Conservation (phyloP, 2,797 vertebrate species). For the Stomatorhinus walkeri region DNA sequence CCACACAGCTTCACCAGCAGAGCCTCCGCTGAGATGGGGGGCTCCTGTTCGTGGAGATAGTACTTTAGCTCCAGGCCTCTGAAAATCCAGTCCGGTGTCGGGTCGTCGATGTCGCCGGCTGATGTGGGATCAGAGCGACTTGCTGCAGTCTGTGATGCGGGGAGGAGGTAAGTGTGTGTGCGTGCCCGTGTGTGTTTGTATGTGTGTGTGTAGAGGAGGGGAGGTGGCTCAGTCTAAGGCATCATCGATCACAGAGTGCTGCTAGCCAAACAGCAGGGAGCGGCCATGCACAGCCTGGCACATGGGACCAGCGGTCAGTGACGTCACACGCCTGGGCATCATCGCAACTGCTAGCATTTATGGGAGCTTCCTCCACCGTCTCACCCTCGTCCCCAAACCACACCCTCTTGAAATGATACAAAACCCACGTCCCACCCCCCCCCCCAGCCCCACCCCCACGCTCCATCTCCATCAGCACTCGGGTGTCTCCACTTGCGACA, state of each 20-base stretch:
- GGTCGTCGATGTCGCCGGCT: neutral
- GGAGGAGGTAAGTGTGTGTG: neutral
- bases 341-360: conserved; percentile 47
- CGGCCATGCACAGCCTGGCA: conserved; percentile 54
- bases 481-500: conserved; percentile 69
- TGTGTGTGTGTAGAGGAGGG: neutral
- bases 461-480: conserved; percentile 60
- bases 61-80: neutral
- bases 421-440: conserved; percentile 23
- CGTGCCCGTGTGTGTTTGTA: neutral
- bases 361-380: conserved; percentile 33
- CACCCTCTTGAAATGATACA: conserved; percentile 16
- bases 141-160: neutral
- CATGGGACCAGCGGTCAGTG: conserved; percentile 41
- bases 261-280: conserved; percentile 43
- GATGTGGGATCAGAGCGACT: neutral
- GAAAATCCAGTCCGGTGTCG: neutral
- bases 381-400: neutral
- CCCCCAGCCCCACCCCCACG: conserved; percentile 33
- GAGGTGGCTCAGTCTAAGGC: conserved; percentile 20
- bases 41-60: conserved; percentile 25
- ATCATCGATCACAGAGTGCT: conserved; percentile 34
- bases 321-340: conserved; percentile 40
- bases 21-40: neutral
- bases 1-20: neutral